Conservation (phyloP, 2,113 vertebrate species). For the Ochotona curzoniae region DNA sequence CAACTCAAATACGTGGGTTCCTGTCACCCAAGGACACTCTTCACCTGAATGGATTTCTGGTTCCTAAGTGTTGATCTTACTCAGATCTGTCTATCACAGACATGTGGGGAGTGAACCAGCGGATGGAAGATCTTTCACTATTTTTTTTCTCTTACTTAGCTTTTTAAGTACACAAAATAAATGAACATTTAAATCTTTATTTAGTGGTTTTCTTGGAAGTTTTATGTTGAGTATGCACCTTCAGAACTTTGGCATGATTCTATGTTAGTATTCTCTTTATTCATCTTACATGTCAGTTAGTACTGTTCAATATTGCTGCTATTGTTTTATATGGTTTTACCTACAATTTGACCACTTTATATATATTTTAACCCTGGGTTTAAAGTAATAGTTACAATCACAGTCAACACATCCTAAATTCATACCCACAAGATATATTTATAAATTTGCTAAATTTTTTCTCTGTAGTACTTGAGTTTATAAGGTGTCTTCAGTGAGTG, state of each 20-base stretch:
- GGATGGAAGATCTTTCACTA: too few relatives aligned
- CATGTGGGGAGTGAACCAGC: too few relatives aligned
- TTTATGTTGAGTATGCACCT: not conserved
- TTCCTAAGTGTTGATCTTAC: too few relatives aligned
- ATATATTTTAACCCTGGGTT: not conserved
- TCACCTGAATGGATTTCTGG: too few relatives aligned
- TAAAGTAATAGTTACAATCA: not conserved
- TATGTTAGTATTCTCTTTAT: not conserved
- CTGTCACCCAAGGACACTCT: too few relatives aligned
- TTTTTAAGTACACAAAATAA: not conserved
- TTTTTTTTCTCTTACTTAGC: too few relatives aligned
- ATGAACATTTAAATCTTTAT: not conserved
- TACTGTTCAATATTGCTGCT: not conserved
- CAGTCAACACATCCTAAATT: not conserved
- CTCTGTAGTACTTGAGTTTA: not conserved
- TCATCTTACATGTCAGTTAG: not conserved
- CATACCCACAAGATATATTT: not conserved
- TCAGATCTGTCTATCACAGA: too few relatives aligned
- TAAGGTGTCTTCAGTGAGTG: not conserved
- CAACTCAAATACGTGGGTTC: too few relatives aligned
- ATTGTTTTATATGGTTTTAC: not conserved
- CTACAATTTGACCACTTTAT: not conserved
- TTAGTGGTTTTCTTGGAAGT: constrained; percentile 16
- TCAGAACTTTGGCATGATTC: not conserved
- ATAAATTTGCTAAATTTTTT: not conserved